Percentiles rank a stretch among this genome's conserved stretches.
Evolutionary conservation across 2,888 invertebrate species (phyloP).

Genomic region (Cheilosia urbana): DNA sequence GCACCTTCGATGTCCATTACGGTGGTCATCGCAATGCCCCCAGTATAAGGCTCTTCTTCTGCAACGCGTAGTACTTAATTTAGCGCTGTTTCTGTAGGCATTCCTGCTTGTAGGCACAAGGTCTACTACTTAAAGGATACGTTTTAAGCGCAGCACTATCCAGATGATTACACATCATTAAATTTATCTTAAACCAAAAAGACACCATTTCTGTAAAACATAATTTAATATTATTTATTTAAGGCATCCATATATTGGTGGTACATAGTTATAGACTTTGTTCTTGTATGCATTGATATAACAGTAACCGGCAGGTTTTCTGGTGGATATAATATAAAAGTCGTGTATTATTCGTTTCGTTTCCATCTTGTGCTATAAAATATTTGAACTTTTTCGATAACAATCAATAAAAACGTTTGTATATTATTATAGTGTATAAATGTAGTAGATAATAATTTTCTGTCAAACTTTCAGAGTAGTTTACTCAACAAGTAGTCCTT

Average conservation of each 20-base stretch:
- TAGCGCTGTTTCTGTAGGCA: too few species aligned
- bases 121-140: too few species aligned
- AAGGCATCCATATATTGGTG: conserved; percentile 67
- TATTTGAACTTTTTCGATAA: conserved; percentile 52
- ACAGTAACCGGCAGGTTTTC: conserved; percentile 9
- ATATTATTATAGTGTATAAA: conserved; percentile 19
- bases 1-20: too few species aligned
- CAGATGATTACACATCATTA: too few species aligned
- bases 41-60: too few species aligned
- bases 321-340: not conserved
- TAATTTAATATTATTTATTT: conserved; percentile 60
- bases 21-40: too few species aligned
- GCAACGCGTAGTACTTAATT: too few species aligned
- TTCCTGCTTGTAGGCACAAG: too few species aligned
- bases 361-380: conserved; percentile 35
- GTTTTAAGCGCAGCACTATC: too few species aligned
- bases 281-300: conserved; percentile 10
- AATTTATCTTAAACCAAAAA: not conserved
- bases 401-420: conserved; percentile 50
- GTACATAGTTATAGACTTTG: conserved; percentile 57
- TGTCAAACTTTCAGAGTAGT: not conserved
- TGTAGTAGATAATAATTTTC: conserved; percentile 11
- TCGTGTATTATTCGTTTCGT: conserved; percentile 15
- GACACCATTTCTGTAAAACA: conserved; percentile 37
- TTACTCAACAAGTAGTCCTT: not conserved